Base-by-base conservation (phyloP, 2,113 vertebrate genomes). In the Corythornis madagascariensis region DNA sequence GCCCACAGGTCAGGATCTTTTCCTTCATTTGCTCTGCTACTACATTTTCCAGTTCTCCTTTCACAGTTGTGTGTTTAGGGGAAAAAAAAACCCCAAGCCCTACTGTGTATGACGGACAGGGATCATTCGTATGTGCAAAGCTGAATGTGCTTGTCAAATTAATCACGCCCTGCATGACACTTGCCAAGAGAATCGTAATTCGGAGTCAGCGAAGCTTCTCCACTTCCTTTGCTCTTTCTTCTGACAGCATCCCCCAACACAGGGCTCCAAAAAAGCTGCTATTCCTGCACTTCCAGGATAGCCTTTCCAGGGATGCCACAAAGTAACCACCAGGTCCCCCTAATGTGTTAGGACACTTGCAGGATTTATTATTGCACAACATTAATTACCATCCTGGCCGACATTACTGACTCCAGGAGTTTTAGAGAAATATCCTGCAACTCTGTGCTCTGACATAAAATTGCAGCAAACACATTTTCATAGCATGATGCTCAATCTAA, bases 341-440 rank as follows among this genome's bases (percentile, higher is more conserved):
- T 57, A n/a, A 38, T 45, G 82, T 29, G 18, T 63, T 79, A 43
- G 64, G 21, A 35, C 43, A 92, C 29, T n/a, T 2, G 2, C 48
- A 59, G 87, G 87, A 89, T 96, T 95, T 95, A 92, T 74, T 13
- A 16, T 60, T 42, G 64, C 28, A 35, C 35, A 88, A 52, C 35
- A 52, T 80, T 89, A 89, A 95, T 42, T 20, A 81, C 78, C n/a
- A 77, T 72, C 67, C 56, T 26, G 57, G 77, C 53, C 1, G 1
- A 86, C 57, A 94, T 35, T 95, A 93, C 60, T 16, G 60, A 81
- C 50, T 88, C 64, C 28, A 71, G 69, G 67, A 64, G 59, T 60
- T 79, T 59, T 14, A 85, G 82, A 89, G 60, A 91, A 93, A 94
- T 67, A 91, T 33, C 35, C 75, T 38, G 55, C 82, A 81, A 81